Percentiles rank a stretch among this genome's conserved stretches.
Evolutionary conservation across 2,113 vertebrate genomes (phyloP).

Genomic region (Morone chrysops): DNA sequence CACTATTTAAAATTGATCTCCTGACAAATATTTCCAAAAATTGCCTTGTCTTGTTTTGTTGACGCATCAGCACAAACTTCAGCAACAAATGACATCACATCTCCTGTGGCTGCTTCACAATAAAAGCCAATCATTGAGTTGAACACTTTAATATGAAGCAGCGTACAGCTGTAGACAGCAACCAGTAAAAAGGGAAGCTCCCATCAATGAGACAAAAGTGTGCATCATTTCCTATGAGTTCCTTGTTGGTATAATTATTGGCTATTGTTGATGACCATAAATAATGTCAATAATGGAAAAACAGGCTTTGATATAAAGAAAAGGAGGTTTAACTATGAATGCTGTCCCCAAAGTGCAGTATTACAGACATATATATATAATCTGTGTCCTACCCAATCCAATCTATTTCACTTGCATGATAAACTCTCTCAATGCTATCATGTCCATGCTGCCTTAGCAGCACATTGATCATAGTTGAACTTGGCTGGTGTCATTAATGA

Average conservation of each 20-base stretch:
- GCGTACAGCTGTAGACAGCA: not conserved
- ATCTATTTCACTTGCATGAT: not conserved
- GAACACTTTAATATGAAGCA: not conserved
- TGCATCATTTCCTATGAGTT: no score
- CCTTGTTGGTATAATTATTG: no score
- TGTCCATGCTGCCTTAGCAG: not conserved
- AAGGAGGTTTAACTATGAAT: not conserved
- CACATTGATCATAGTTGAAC: not conserved
- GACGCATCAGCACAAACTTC: not conserved
- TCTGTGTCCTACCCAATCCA: not conserved
- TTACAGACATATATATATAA: constrained; percentile 1
- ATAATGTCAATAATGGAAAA: not conserved
- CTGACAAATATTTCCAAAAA: no score
- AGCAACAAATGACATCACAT: not conserved
- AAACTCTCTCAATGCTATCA: not conserved
- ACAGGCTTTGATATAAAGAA: no score
- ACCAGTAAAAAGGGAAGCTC: not conserved
- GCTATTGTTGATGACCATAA: not conserved
- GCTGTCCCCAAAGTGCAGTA: not conserved
- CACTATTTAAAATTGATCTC: no score
- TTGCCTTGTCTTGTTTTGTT: not conserved
- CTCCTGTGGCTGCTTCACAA: not conserved
- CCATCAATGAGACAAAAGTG: not conserved
- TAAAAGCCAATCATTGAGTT: not conserved
- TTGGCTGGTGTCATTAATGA: not conserved